These are phyloP conservation scores for Ophion ventricosus DNA, from an alignment of 2,888 invertebrate genomes.

Conservation along the genomic window DNA sequence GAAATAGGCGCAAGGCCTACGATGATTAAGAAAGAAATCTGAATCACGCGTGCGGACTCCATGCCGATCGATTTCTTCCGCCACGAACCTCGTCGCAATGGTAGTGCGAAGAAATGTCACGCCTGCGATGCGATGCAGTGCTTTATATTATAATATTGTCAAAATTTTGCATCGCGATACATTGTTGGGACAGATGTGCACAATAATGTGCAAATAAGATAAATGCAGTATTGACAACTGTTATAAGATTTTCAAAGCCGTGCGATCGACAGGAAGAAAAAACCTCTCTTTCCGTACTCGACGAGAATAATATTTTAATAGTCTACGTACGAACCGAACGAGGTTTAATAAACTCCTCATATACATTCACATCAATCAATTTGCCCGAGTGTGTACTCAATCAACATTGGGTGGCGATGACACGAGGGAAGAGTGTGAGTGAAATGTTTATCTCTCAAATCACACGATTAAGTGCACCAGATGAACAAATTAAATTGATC, in stretches of 20 bases:
- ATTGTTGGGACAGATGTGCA: conserved; percentile 19
- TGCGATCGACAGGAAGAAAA: neutral
- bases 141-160: conserved; percentile 32
- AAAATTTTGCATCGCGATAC: conserved; percentile 4
- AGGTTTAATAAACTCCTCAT: conserved; percentile 19
- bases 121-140: neutral
- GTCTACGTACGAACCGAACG: neutral
- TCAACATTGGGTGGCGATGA: neutral
- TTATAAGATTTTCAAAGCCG: neutral
- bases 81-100: neutral
- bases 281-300: neutral
- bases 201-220: neutral
- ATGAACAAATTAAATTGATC: neutral
- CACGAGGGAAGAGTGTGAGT: neutral
- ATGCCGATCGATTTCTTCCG: neutral
- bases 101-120: neutral
- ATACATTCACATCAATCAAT: neutral
- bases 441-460: conserved; percentile 3
- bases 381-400: conserved; percentile 5
- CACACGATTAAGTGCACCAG: neutral
- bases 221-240: conserved; percentile 13
- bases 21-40: neutral
- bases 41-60: neutral
- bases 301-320: conserved; percentile 4
- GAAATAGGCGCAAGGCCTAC: neutral